Conservation (phyloP, 64 coral and sea anemone genomes). For the Actinia equina region DNA sequence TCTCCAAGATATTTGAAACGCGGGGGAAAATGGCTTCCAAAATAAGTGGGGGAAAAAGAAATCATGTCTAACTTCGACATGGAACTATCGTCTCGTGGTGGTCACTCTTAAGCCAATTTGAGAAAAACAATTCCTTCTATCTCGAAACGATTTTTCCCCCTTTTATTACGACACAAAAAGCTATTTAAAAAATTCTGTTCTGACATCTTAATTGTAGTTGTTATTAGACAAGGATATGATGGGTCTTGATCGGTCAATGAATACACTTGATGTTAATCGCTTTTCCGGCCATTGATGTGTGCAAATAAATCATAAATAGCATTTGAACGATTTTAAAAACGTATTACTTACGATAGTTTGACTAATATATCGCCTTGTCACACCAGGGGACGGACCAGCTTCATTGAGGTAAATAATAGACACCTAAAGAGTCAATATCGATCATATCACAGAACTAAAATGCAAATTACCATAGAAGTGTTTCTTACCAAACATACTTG, state of each 20-base stretch:
- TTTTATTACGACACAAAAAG: not conserved
- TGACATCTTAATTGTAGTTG: constrained; percentile 4
- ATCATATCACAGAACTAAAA: not conserved
- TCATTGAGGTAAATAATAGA: not conserved
- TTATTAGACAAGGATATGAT: not conserved
- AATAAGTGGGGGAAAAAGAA: no score
- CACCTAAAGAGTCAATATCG: not conserved
- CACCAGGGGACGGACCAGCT: not conserved
- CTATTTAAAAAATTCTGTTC: not conserved
- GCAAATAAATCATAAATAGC: not conserved
- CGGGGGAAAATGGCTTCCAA: no score
- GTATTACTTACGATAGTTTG: not conserved
- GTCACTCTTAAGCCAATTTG: no score
- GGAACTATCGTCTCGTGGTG: no score
- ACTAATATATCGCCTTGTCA: not conserved
- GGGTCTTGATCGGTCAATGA: not conserved
- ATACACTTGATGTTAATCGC: not conserved
- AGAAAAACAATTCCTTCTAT: no score
- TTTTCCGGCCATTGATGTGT: not conserved
- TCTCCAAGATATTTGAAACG: no score
- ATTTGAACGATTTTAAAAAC: not conserved
- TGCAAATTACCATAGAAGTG: not conserved
- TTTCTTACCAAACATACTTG: not conserved
- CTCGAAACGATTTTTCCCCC: no score
- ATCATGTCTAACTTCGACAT: no score